Evolutionary conservation across 2,888 invertebrate species (phyloP).

Genomic region (Troglohyphantes excavatus): DNA sequence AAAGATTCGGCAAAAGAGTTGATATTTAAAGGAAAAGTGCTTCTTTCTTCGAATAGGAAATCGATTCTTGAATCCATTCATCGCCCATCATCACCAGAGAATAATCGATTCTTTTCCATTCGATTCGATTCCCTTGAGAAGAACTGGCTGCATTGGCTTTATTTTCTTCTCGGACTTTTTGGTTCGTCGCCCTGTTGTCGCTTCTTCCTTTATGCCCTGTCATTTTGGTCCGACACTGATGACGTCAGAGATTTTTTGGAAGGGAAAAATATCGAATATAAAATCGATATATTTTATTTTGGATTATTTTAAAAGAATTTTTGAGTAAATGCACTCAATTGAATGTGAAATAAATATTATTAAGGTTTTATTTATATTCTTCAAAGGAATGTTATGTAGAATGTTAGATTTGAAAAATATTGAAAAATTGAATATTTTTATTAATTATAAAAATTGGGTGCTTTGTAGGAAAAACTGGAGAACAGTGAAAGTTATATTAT

Average conservation of each 20-base stretch:
- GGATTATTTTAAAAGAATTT: neutral
- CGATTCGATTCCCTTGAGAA: neutral
- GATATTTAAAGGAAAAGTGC: slow-evolving; percentile 6
- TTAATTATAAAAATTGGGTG: no score
- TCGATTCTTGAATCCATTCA: slow-evolving; percentile 58
- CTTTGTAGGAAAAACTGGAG: no score
- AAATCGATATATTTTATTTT: neutral
- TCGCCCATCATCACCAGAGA: slow-evolving; percentile 50
- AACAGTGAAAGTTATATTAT: no score
- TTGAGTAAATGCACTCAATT: no score
- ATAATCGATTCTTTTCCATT: slow-evolving; percentile 52
- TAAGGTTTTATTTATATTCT: no score
- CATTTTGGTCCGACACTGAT: slow-evolving; percentile 27
- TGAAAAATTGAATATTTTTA: no score
- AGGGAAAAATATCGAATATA: slow-evolving; percentile 14
- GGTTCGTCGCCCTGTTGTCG: slow-evolving; percentile 8
- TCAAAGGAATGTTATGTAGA: no score
- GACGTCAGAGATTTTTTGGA: slow-evolving; percentile 15
- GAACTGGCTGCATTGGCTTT: neutral
- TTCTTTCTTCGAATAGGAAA: slow-evolving; percentile 48
- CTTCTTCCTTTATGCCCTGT: slow-evolving; percentile 10
- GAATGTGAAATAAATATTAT: no score
- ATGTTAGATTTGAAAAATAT: no score
- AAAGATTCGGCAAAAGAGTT: neutral
- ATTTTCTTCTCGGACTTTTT: slow-evolving; percentile 18